Conservation (phyloP, 2,797 vertebrate species). For the Florisuga fusca region DNA sequence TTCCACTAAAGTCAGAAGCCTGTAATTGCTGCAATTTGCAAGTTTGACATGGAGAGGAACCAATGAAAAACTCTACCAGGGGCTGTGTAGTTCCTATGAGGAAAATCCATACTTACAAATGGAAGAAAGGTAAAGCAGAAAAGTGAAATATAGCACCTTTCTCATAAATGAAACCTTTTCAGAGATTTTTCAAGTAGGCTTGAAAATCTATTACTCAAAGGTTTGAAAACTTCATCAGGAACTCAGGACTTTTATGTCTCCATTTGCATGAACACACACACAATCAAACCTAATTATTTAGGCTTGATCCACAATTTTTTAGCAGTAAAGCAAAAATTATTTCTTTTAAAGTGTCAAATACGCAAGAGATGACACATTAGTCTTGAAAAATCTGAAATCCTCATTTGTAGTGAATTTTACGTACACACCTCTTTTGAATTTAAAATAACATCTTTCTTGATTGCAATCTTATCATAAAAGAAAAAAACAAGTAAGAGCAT, state of each 20-base stretch:
- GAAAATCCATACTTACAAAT: background rate
- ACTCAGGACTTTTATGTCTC: background rate
- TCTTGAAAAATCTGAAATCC: background rate
- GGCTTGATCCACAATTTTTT: background rate
- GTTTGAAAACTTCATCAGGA: constrained; percentile 36
- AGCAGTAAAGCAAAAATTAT: background rate
- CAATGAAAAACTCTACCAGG: background rate
- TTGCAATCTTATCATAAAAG: constrained; percentile 30
- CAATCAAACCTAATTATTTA: background rate
- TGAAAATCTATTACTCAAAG: constrained; percentile 15
- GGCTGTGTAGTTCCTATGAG: background rate
- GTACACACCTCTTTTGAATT: background rate
- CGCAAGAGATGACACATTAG: background rate
- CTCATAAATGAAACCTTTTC: background rate
- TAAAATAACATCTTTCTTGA: constrained; percentile 22
- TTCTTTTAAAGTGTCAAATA: background rate
- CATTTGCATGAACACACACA: background rate
- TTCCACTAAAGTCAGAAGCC: background rate
- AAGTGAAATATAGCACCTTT: background rate
- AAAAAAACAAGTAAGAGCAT: background rate
- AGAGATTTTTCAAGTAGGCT: background rate
- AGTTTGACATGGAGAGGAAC: background rate
- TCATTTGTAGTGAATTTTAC: background rate
- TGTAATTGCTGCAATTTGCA: background rate
- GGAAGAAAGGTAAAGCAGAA: background rate